Evolutionary conservation across 2,797 vertebrate genomes (phyloP).

Genomic region (Harpagifer antarcticus): DNA sequence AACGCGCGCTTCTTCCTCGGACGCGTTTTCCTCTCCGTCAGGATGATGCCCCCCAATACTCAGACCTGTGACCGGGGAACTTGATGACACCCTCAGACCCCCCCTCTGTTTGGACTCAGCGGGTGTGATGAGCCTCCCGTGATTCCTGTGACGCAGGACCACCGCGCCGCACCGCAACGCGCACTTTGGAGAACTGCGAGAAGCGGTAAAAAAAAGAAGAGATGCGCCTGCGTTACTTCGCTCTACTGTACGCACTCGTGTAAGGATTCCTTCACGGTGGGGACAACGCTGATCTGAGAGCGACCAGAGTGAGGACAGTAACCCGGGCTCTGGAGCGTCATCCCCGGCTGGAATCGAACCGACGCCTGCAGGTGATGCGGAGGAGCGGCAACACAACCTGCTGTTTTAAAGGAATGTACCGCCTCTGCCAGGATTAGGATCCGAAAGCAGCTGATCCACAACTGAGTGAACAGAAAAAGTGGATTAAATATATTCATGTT

Average conservation of each 20-base stretch:
- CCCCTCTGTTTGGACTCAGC: background rate
- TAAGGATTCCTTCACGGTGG: constrained; percentile 1
- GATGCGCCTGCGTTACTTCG: constrained; percentile 21
- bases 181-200: constrained; percentile 25
- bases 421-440: background rate
- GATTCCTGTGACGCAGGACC: constrained; percentile 46
- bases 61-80: constrained; percentile 5
- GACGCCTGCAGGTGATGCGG: constrained; percentile 26
- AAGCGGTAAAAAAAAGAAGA: background rate
- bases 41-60: background rate
- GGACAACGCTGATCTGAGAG: constrained; percentile 17
- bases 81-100: constrained; percentile 13
- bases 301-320: background rate
- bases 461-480: background rate
- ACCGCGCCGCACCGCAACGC: constrained; percentile 20
- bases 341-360: constrained; percentile 23
- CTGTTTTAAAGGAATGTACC: constrained; percentile 5
- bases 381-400: background rate
- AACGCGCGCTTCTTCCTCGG: background rate
- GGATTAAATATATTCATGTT: background rate
- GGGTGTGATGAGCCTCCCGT: constrained; percentile 35
- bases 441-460: background rate
- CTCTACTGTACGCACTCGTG: background rate
- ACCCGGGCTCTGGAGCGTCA: background rate
- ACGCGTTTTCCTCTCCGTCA: background rate